Percentiles rank a stretch among this genome's conserved stretches.
These are phyloP conservation scores for Gambusia holbrooki DNA, from an alignment of 2,113 vertebrate species.

Conservation along the genomic window DNA sequence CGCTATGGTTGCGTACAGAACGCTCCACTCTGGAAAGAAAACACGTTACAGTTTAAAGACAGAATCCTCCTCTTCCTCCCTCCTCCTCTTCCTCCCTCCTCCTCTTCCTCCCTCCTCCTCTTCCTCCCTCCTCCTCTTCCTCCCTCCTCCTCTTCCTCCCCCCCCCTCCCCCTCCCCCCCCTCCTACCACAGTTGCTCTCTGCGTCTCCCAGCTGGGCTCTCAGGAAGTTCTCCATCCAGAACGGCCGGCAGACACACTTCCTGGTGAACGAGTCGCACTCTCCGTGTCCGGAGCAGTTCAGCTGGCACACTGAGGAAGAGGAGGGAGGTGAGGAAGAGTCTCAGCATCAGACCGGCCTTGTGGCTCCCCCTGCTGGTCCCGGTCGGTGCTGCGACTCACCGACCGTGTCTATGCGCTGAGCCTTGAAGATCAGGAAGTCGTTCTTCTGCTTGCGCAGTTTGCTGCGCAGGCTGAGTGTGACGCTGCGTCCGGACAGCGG, in stretches of 20 bases:
- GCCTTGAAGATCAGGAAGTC: slow-evolving; percentile 95
- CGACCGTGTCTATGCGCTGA: slow-evolving; percentile 89
- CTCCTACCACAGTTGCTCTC: slow-evolving; percentile 95
- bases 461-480: slow-evolving; percentile 87
- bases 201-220: slow-evolving; percentile 87
- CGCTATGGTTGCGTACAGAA: slow-evolving; percentile 95
- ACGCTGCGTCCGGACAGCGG: slow-evolving; percentile 90
- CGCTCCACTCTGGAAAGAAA: slow-evolving; percentile 92
- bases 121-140: not conserved
- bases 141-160: too few species aligned
- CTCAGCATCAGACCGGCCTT: too few species aligned
- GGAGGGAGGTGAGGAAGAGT: slow-evolving; percentile 33
- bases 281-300: slow-evolving; percentile 94
- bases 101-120: not conserved
- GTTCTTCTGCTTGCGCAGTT: slow-evolving; percentile 91
- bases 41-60: not conserved
- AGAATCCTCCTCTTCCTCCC: too few species aligned
- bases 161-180: not conserved
- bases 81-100: not conserved
- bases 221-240: slow-evolving; percentile 99
- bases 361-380: too few species aligned
- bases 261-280: slow-evolving; percentile 92
- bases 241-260: slow-evolving; percentile 94
- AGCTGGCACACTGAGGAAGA: slow-evolving; percentile 89
- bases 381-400: slow-evolving; percentile 80